Base-by-base conservation (phyloP, 2,113 vertebrate species). In the Atractosteus spatula region DNA sequence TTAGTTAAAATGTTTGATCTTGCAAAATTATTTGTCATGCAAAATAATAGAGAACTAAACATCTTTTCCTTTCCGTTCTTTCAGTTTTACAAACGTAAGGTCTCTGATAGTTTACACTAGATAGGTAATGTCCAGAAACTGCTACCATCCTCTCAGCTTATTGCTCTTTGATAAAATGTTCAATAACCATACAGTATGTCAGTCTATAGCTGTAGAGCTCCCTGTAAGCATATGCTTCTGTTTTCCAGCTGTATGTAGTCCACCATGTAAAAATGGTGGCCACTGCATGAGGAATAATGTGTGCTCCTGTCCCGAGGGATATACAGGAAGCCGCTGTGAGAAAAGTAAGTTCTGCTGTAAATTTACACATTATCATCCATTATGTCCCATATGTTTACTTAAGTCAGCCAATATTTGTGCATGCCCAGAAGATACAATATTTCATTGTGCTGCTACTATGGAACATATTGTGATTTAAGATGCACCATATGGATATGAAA, bases 231-330 rank as follows among this genome's bases (percentile, higher is more conserved):
- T 65, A 29, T 29, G 17, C n/a, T 16, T 3, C 13, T n/a, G 41
- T 44, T 44, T 41, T 56, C 4, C 80, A 95, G 93, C 92, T 12
- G 76, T 94, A 13, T 95, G 93, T 85, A 89, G 76, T 16, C 92
- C 92, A 0, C 81, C 92, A 74, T 94, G 93, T 83, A 86, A 93
- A 82, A 95, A 94, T 0, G 88, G 89, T 3, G 94, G 93, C 4
- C 41, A 80, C 56, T 94, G 94, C 11, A 82, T 90, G 64, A 78
- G 75, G 62, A 92, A 90, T 81, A 89, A 88, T 55, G 8, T 10
- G 8, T 96, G 94, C 77, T 88, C 81, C 0, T 94, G 92, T 78
- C 85, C 85, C 65, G 74, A 82, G 17, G 92, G 93, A 55, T 93
- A 92, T 83, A 90, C 84, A 0, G 92, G 93, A 13, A 73, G 68